Evolutionary conservation across 2,888 invertebrate species (phyloP).

Genomic region (Euzetes globulus): DNA sequence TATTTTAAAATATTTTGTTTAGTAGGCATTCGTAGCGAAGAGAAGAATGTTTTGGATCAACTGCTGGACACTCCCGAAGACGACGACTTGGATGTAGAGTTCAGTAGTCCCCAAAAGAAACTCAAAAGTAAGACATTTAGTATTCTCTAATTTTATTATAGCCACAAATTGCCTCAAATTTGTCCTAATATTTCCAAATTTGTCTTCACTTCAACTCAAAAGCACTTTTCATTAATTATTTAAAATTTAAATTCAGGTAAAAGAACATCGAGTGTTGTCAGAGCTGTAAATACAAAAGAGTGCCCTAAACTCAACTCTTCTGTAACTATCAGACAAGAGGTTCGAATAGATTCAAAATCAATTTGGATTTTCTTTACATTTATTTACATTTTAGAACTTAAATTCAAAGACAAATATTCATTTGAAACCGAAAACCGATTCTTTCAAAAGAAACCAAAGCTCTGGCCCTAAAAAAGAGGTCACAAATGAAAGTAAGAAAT

Average conservation of each 20-base stretch:
- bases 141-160: neutral
- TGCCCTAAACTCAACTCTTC: slow-evolving; percentile 15
- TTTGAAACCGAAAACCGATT: neutral
- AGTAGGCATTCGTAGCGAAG: slow-evolving; percentile 30
- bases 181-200: neutral
- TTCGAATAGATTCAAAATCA: neutral
- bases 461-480: neutral
- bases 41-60: slow-evolving; percentile 41
- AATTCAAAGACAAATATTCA: neutral
- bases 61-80: slow-evolving; percentile 42
- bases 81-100: slow-evolving; percentile 43
- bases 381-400: neutral
- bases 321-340: slow-evolving; percentile 15
- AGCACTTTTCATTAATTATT: neutral
- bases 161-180: neutral
- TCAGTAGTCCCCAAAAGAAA: slow-evolving; percentile 41
- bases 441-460: neutral
- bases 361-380: neutral
- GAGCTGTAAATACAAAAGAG: slow-evolving; percentile 4
- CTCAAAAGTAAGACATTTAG: slow-evolving; percentile 35
- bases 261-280: slow-evolving; percentile 22
- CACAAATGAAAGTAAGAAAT: neutral
- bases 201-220: neutral
- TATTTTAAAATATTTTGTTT: slow-evolving; percentile 16
- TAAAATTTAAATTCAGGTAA: neutral